A percentile compares a stretch with the other conserved stretches of the same genome.
These are phyloP conservation scores for Eupithecia vulgata DNA, from an alignment of 2,888 invertebrate species.

Conservation along the genomic window DNA sequence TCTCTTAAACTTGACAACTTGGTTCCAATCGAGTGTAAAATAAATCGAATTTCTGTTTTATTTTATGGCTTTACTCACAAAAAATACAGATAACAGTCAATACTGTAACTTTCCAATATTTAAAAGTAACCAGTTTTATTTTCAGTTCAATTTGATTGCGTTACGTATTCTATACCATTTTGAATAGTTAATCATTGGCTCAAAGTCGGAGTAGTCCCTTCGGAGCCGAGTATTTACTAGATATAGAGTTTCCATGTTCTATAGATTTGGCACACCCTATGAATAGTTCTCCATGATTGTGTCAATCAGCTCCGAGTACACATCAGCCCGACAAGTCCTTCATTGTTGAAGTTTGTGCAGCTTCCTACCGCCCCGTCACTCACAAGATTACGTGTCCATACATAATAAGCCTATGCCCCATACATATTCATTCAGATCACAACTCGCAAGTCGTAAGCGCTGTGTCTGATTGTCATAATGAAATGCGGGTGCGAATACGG, in stretches of 20 bases:
- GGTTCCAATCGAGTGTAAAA: background rate
- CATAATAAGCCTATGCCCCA: constrained; percentile 50
- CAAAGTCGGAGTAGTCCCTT: background rate
- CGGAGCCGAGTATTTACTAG: background rate
- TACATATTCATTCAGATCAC: constrained; percentile 58
- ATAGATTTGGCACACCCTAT: constrained; percentile 1
- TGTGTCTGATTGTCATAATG: constrained; percentile 53
- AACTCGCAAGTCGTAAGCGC: constrained; percentile 52
- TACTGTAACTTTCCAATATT: background rate
- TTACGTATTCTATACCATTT: background rate
- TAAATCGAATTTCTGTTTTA: constrained; percentile 1
- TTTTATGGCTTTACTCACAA: background rate
- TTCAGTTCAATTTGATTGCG: background rate
- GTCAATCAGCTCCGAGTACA: background rate
- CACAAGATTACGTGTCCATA: constrained; percentile 54
- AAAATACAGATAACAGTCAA: background rate
- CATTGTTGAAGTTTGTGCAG: constrained; percentile 15
- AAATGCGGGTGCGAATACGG: constrained; percentile 52
- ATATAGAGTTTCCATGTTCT: background rate
- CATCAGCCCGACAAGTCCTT: background rate
- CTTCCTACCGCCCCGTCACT: constrained; percentile 31
- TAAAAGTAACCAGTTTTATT: background rate
- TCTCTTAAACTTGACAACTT: background rate
- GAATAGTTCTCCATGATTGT: constrained; percentile 1
- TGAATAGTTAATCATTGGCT: background rate